Percentiles rank a stretch among this genome's conserved stretches.
Conservation (phyloP, 2,888 invertebrate species). For the Eupithecia exiguata region DNA sequence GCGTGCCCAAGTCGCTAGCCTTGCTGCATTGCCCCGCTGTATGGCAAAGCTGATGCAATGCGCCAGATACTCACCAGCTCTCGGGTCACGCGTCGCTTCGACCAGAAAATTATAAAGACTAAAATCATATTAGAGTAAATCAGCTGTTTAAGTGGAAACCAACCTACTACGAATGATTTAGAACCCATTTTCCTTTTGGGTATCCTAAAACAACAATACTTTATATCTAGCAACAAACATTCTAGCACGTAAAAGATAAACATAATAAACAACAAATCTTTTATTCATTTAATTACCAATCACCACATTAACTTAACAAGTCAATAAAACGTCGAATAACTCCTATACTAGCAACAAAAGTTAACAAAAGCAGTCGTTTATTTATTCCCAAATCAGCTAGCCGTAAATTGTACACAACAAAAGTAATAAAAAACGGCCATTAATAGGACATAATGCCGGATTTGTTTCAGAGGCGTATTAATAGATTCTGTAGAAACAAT, state of each 20-base stretch:
- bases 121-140: background rate
- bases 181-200: background rate
- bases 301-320: constrained; percentile 25
- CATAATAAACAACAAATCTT: constrained; percentile 6
- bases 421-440: constrained; percentile 37
- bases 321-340: constrained; percentile 28
- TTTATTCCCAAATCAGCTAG: constrained; percentile 36
- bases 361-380: constrained; percentile 22
- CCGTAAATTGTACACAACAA: constrained; percentile 36
- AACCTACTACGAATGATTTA: background rate
- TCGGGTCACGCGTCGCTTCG: no score
- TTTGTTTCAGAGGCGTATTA: constrained; percentile 45
- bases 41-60: no score
- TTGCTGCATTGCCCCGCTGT: no score
- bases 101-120: no score
- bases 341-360: constrained; percentile 15
- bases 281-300: constrained; percentile 11
- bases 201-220: background rate
- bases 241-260: background rate
- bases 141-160: background rate
- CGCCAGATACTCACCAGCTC: no score
- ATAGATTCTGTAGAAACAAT: constrained; percentile 48
- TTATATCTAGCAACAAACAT: background rate
- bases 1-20: no score
- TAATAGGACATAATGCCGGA: constrained; percentile 36